Base-by-base conservation (phyloP, 2,888 invertebrate species). In the Ernsta delagoae region DNA sequence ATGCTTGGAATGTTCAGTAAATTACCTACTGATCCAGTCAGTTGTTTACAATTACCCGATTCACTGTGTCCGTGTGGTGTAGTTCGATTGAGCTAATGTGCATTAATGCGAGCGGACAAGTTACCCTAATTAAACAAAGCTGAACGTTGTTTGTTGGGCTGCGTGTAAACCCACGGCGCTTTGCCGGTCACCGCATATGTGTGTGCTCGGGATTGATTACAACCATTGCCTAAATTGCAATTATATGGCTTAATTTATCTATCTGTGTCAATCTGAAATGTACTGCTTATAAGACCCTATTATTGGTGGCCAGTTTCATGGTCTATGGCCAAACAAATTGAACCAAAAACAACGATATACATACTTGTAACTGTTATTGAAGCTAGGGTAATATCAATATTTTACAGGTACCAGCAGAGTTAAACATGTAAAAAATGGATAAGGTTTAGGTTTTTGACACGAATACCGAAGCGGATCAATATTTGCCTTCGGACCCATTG, bases 401-500 rank as follows among this genome's bases (percentile, higher is more conserved):
- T 24, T 50, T 16, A 50, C 16, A 50, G 48, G 45, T 50, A 9
- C 16, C 16, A 8, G 50, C 3, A 24, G 16, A 8, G 16, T 50
- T 16, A 4, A 50, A 50, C 16, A 8, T 9, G 24, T 5, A 24
- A 31, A 53, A 53, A 53, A 24, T 24, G 53, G 1, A 24, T 53
- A 53, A 24, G 50, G 16, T 16, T 50, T 50, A 50, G 50, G 16
- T 50, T 50, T 24, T 50, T 50, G 16, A 24, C 50, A 8, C 3
- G 50, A 50, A 50, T 24, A 50, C 53, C 53, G 24, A 31, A 53
- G 24, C 53, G 53, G 60, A 61, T 31, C 60, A 60, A 34, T 45
- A 60, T 60, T 60, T 60, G 60, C 45, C 60, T 45, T 59, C n/a
- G 7, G 60, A 60, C 48, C 62, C 68, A 50, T 63, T 24, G 68